Conservation (phyloP, 1,140 invertebrate species). For the Magallana angulata region DNA sequence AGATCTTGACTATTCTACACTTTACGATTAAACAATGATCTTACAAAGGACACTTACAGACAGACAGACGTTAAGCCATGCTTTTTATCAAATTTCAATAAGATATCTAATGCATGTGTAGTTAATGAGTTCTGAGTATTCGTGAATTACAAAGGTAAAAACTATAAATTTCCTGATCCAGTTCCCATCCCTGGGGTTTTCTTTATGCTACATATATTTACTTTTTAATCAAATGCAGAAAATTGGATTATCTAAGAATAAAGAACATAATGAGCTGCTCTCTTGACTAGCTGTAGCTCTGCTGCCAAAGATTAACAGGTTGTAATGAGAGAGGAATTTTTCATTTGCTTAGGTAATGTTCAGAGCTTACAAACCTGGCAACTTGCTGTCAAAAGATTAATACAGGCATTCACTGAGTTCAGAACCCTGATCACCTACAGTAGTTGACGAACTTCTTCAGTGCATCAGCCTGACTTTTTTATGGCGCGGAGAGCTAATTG, state of each 20-base stretch:
- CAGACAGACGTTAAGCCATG: no score
- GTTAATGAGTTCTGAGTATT: no score
- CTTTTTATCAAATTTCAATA: no score
- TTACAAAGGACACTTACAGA: no score
- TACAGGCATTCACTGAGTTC: background rate
- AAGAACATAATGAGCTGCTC: background rate
- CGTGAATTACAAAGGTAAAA: no score
- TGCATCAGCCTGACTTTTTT: background rate
- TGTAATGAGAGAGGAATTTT: constrained; percentile 13
- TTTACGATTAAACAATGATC: no score
- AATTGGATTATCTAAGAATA: constrained; percentile 5
- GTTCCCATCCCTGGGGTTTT: no score
- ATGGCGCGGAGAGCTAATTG: background rate
- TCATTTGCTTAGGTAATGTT: background rate
- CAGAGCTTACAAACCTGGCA: background rate
- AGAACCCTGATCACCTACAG: background rate
- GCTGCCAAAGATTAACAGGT: constrained; percentile 32
- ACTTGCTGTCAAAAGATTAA: background rate
- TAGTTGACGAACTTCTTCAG: no score
- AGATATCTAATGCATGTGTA: no score
- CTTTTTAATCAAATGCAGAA: background rate
- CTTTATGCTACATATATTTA: no score
- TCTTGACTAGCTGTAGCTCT: background rate
- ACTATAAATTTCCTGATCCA: no score
- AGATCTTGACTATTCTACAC: no score